These are phyloP conservation scores for Netelia virgata DNA, from an alignment of 2,888 invertebrate genomes.

Conservation along the genomic window DNA sequence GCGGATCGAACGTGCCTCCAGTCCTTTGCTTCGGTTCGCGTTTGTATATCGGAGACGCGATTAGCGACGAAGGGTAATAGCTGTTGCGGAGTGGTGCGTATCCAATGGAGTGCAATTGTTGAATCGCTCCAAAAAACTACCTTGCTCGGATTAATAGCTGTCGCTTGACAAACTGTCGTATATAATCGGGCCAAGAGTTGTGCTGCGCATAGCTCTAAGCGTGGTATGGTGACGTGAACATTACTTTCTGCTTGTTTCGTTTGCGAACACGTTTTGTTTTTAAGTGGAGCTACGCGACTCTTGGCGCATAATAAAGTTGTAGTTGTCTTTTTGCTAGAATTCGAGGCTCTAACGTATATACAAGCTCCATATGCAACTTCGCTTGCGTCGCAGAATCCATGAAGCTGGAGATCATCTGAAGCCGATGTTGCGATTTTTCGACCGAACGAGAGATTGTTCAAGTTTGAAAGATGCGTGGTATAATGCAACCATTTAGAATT, in stretches of 20 bases:
- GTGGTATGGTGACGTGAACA: slow-evolving; percentile 23
- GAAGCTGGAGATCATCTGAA: slow-evolving; percentile 37
- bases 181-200: slow-evolving; percentile 31
- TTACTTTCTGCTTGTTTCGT: not conserved
- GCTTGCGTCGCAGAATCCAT: slow-evolving; percentile 64
- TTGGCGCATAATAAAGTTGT: slow-evolving; percentile 29
- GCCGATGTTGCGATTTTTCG: not conserved
- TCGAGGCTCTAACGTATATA: slow-evolving; percentile 5
- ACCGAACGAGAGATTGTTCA: slow-evolving; percentile 16
- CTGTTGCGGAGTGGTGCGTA: slow-evolving; percentile 29
- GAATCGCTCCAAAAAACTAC: slow-evolving; percentile 53
- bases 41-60: slow-evolving; percentile 53
- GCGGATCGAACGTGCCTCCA: slow-evolving; percentile 34
- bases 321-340: not conserved
- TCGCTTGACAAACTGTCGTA: slow-evolving; percentile 11
- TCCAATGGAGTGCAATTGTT: slow-evolving; percentile 56
- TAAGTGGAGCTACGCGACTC: slow-evolving; percentile 38
- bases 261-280: not conserved
- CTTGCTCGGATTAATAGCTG: not conserved
- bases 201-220: slow-evolving; percentile 48
- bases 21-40: not conserved
- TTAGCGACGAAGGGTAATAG: slow-evolving; percentile 51
- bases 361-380: slow-evolving; percentile 72
- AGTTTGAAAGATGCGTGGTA: not conserved
- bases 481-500: slow-evolving; percentile 5